phyloP scores from a whole-genome alignment of 2,888 invertebrate species.

The Lycia hirtaria region DNA sequence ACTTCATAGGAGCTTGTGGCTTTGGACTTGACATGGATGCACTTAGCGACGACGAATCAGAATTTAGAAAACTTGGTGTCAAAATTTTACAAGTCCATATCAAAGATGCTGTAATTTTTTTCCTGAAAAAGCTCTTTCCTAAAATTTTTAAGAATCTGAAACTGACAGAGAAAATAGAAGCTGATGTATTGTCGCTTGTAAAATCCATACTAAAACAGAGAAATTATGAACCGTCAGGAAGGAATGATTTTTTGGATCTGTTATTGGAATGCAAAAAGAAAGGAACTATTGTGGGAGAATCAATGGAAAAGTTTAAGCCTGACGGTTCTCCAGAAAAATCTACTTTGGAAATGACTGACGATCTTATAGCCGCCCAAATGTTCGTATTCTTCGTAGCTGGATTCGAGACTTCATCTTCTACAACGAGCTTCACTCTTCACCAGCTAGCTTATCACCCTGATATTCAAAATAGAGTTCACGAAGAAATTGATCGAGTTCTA shows the following conservation, averaged over 20 bases:
- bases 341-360: slow-evolving; percentile 53
- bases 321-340: slow-evolving; percentile 54
- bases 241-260: slow-evolving; percentile 65
- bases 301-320: slow-evolving; percentile 52
- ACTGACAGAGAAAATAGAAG: slow-evolving; percentile 50
- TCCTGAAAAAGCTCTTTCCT: slow-evolving; percentile 56
- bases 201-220: slow-evolving; percentile 55
- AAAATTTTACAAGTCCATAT: slow-evolving; percentile 50
- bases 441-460: slow-evolving; percentile 60
- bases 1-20: slow-evolving; percentile 65
- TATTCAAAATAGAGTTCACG: slow-evolving; percentile 55
- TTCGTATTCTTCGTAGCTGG: slow-evolving; percentile 64
- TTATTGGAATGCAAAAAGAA: slow-evolving; percentile 57
- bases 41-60: slow-evolving; percentile 57
- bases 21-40: slow-evolving; percentile 63
- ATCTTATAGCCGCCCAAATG: slow-evolving; percentile 58
- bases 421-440: slow-evolving; percentile 62
- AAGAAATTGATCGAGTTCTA: slow-evolving; percentile 36
- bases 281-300: slow-evolving; percentile 56
- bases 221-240: slow-evolving; percentile 55
- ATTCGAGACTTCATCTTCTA: slow-evolving; percentile 64
- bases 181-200: slow-evolving; percentile 52
- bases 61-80: slow-evolving; percentile 56
- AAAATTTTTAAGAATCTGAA: slow-evolving; percentile 45
- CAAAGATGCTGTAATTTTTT: slow-evolving; percentile 41